Conservation (phyloP, 1,140 invertebrate genomes). For the Orius insidiosus region DNA sequence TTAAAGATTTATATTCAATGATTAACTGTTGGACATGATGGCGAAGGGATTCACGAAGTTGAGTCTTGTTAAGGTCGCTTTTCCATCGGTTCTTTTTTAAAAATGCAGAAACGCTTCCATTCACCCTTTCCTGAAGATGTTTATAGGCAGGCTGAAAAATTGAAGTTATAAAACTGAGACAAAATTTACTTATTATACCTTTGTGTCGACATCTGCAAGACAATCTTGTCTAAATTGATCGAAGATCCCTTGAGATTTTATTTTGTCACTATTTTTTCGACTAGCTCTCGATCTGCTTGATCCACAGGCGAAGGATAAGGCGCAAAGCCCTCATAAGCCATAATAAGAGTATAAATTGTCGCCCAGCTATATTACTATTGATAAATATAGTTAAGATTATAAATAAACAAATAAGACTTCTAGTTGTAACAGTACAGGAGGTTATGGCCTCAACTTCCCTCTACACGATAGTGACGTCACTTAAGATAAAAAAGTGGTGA, state of each 20-base stretch:
- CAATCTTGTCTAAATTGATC: conserved; percentile 88
- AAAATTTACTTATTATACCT: conserved; percentile 35
- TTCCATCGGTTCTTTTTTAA: conserved; percentile 67
- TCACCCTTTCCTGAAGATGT: conserved; percentile 76
- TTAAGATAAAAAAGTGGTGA: too few relatives aligned
- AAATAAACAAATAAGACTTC: too few relatives aligned
- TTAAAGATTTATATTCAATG: background rate
- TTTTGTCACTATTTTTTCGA: conserved; percentile 61
- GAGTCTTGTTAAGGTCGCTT: conserved; percentile 78
- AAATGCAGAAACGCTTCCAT: conserved; percentile 68
- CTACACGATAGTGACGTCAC: too few relatives aligned
- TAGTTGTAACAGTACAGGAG: too few relatives aligned
- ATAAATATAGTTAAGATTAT: too few relatives aligned
- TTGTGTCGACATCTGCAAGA: conserved; percentile 86
- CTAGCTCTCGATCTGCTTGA: conserved; percentile 38
- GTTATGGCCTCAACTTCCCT: too few relatives aligned
- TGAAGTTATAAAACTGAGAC: too few relatives aligned
- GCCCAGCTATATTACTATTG: too few relatives aligned
- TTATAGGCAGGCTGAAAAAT: conserved; percentile 67
- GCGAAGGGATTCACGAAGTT: conserved; percentile 69
- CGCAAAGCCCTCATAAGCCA: too few relatives aligned
- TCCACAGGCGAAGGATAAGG: too few relatives aligned
- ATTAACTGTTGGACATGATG: conserved; percentile 80
- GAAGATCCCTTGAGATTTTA: conserved; percentile 78
- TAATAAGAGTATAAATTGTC: too few relatives aligned